These are phyloP conservation scores for Cyrtorhinus lividipennis DNA, from an alignment of 1,140 invertebrate species.

Conservation along the genomic window DNA sequence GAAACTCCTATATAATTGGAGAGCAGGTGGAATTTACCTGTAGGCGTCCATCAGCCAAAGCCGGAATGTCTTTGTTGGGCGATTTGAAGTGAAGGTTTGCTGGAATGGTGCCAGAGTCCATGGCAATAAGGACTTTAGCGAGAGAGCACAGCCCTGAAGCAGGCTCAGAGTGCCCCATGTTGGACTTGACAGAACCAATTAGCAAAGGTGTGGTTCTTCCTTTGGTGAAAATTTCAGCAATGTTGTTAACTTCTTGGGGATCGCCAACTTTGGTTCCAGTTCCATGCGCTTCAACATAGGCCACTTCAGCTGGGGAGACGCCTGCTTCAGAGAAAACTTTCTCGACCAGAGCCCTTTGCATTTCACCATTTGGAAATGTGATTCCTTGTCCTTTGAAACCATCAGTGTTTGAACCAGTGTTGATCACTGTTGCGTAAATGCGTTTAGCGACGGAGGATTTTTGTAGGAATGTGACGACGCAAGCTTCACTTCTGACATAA, in stretches of 20 bases:
- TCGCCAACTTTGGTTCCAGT: conserved; percentile 92
- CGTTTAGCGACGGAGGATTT: conserved; percentile 55
- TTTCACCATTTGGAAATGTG: conserved; percentile 73
- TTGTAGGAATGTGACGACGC: conserved; percentile 67
- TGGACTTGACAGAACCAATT: conserved; percentile 92
- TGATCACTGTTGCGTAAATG: conserved; percentile 72
- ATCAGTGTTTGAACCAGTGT: conserved; percentile 78
- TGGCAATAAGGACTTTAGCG: conserved; percentile 79
- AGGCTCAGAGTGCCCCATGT: conserved; percentile 95
- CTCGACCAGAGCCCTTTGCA: conserved; percentile 73
- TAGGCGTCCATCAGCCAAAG: conserved; percentile 66
- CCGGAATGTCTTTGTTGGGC: conserved; percentile 81
- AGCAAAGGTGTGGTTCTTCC: conserved; percentile 62
- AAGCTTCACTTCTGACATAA: conserved; percentile 83
- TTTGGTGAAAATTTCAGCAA: conserved; percentile 82
- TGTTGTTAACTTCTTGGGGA: conserved; percentile 89
- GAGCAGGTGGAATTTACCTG: too few relatives aligned
- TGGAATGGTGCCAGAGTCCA: conserved; percentile 76
- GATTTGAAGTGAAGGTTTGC: conserved; percentile 75
- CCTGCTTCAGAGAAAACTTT: conserved; percentile 71
- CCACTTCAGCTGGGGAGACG: conserved; percentile 63
- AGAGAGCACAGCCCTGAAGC: conserved; percentile 81
- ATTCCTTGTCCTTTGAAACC: conserved; percentile 79
- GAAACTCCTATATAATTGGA: too few relatives aligned
- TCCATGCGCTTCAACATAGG: conserved; percentile 89